Conservation (phyloP, 1,140 invertebrate species). For the Euschistus heros region DNA sequence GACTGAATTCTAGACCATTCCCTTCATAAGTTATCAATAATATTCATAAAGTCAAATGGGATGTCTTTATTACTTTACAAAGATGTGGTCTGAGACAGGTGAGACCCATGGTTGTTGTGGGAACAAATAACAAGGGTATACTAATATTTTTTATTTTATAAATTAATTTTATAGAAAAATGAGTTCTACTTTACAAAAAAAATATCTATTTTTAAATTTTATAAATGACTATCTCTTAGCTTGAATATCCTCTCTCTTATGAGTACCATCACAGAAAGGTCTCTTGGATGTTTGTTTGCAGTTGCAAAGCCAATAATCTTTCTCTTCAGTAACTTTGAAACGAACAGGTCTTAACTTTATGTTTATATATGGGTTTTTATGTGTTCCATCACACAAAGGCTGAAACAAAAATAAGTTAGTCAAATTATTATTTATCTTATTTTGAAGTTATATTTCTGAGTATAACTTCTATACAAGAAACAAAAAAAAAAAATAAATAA, state of each 20-base stretch:
- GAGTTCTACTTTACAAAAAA: not conserved
- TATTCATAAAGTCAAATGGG: too few species aligned
- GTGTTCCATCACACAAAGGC: constrained; percentile 90
- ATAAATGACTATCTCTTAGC: constrained; percentile 13
- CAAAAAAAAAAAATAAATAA: too few species aligned
- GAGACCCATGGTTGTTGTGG: too few species aligned
- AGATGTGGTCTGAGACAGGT: too few species aligned
- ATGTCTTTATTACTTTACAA: too few species aligned
- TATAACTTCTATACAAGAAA: too few species aligned
- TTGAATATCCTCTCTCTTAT: constrained; percentile 61
- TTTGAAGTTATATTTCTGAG: too few species aligned
- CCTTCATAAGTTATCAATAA: too few species aligned
- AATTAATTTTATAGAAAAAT: too few species aligned
- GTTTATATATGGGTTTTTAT: constrained; percentile 63
- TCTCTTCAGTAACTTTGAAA: constrained; percentile 76
- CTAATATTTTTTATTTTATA: too few species aligned
- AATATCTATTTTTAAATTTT: not conserved
- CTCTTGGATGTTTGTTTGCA: constrained; percentile 92
- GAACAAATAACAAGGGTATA: too few species aligned
- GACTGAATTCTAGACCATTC: too few species aligned
- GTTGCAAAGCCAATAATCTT: constrained; percentile 95
- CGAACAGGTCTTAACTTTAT: constrained; percentile 51
- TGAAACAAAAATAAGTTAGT: constrained; percentile 43
- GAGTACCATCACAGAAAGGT: constrained; percentile 97
- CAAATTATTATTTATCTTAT: not conserved